phyloP scores from a whole-genome alignment of 2,888 invertebrate genomes.

The Conchocele bisecta region DNA sequence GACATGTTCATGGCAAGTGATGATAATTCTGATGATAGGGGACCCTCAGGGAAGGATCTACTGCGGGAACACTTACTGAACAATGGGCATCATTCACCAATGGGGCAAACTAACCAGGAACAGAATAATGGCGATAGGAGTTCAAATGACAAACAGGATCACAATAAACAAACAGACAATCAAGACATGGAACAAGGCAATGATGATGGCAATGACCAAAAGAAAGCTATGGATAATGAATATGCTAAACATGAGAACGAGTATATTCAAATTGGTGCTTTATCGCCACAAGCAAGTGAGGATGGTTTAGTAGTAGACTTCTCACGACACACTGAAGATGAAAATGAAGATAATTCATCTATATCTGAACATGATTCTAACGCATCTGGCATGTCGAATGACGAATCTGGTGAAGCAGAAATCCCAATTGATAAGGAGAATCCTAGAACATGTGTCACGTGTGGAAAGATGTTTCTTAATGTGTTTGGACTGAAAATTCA shows the following conservation, averaged over 20 bases:
- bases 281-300: slow-evolving; percentile 2
- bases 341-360: slow-evolving; percentile 35
- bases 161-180: no score
- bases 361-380: slow-evolving; percentile 45
- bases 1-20: slow-evolving; percentile 69
- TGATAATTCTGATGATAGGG: slow-evolving; percentile 69
- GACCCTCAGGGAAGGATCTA: slow-evolving; percentile 26
- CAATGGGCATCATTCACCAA: background rate
- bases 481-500: slow-evolving; percentile 96
- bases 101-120: background rate
- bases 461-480: slow-evolving; percentile 96
- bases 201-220: slow-evolving; percentile 48
- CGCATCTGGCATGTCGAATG: slow-evolving; percentile 44
- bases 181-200: slow-evolving; percentile 48
- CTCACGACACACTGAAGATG: slow-evolving; percentile 44
- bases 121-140: background rate
- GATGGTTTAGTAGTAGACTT: slow-evolving; percentile 30
- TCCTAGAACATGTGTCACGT: slow-evolving; percentile 94
- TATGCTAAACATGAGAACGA: slow-evolving; percentile 87
- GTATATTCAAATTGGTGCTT: no score
- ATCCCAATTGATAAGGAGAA: slow-evolving; percentile 96
- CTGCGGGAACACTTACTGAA: no score
- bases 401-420: slow-evolving; percentile 84
- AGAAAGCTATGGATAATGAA: slow-evolving; percentile 89
- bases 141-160: background rate